These are phyloP conservation scores for Sorex araneus DNA, from an alignment of 2,113 vertebrate species.

Conservation along the genomic window DNA sequence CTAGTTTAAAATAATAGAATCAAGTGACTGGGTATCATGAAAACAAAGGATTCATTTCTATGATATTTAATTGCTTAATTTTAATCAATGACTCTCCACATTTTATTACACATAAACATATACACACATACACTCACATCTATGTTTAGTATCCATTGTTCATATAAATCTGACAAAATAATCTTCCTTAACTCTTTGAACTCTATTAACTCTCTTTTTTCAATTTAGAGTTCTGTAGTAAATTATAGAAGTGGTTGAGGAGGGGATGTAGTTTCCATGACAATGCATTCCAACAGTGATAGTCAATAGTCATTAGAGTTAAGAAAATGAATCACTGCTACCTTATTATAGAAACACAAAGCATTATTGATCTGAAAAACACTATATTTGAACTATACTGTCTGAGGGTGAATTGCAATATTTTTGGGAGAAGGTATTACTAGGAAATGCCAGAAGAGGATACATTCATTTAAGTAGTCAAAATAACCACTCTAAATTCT, in stretches of 20 bases:
- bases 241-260: constrained; percentile 75
- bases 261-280: constrained; percentile 88
- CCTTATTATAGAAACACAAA: constrained; percentile 85
- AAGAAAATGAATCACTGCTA: constrained; percentile 88
- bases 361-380: constrained; percentile 80
- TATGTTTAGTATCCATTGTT: not conserved
- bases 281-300: constrained; percentile 88
- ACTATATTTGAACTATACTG: constrained; percentile 76
- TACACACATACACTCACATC: not conserved
- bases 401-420: constrained; percentile 76
- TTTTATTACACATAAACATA: constrained; percentile 25
- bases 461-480: constrained; percentile 71
- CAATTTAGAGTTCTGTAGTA: constrained; percentile 82
- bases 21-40: constrained; percentile 72
- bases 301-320: constrained; percentile 87
- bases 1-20: not conserved
- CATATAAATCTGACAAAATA: constrained; percentile 1
- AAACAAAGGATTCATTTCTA: constrained; percentile 78
- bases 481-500: constrained; percentile 76
- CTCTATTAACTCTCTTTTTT: constrained; percentile 73
- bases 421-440: constrained; percentile 84
- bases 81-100: constrained; percentile 68
- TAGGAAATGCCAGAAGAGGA: constrained; percentile 79
- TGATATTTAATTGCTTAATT: constrained; percentile 67
- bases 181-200: constrained; percentile 84